Evolutionary conservation across 2,888 invertebrate species (phyloP), one percentile per base, ranked within the genome.

Genomic region (Ecdyonurus torrentis): DNA sequence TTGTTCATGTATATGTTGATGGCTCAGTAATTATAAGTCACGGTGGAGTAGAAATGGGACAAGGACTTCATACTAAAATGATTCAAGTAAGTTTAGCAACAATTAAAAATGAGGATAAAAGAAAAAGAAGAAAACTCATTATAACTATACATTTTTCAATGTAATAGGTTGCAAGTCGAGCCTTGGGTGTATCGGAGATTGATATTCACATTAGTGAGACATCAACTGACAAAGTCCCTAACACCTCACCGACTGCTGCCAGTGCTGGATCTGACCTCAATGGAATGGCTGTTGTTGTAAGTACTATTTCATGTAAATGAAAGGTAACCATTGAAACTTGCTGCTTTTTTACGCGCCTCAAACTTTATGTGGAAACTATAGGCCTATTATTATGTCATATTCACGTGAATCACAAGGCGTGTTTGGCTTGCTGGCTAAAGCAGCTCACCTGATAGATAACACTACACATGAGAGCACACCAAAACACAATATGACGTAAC

Each of bases 211-310:
- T 91, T 18, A 82, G 83, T 24, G 93, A 93, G 73, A 90, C 91
- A 0, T 76, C 88, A 0, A 92, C 92, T 0, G 93, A 94, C 71
- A 93, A 91, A 78, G 89, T 94, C 1, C 92, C 94, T 0, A 95
- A 95, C 70, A 87, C 93, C 0, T 87, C 90, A 5, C 82, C 94
- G 0, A 93, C 94, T 0, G 94, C 93, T 1, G 95, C 90, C 7
- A 92, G 92, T 73, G 83, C 84, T 23, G 86, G 90, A 0, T 91
- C 93, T 0, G 95, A 95, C 77, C 74, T 95, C 1, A 93, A 94
- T 71, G 94, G 95, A 63, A 89, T 91, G 87, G 95, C 95, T 1
- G 84, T 95, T 1, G 72, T 90, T 70, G 82, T 82, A 71, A 73
- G 73, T 69, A 61, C 23, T 61, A 24, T 18, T 63, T 65, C 37